These are phyloP conservation scores for Camptogramma bilineatum DNA, from an alignment of 2,888 invertebrate genomes.

Conservation along the genomic window DNA sequence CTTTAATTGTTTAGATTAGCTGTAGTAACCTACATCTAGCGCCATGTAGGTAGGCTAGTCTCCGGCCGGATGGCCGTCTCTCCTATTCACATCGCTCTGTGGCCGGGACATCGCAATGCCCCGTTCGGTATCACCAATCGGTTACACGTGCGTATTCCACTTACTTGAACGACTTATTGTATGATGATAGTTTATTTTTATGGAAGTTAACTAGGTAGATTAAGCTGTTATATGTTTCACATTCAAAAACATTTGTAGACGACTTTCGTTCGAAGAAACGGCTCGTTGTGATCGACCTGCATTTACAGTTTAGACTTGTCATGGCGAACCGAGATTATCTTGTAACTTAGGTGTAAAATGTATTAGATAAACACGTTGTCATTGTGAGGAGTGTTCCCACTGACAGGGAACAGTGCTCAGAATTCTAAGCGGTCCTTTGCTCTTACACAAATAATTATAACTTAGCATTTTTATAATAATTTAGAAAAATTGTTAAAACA, in stretches of 20 bases:
- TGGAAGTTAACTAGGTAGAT: conserved; percentile 83
- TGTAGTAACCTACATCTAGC: conserved; percentile 59
- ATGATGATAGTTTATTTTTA: conserved; percentile 83
- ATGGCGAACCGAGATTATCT: conserved; percentile 79
- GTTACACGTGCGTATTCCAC: conserved; percentile 70
- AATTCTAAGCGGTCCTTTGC: conserved; percentile 77
- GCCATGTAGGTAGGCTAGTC: conserved; percentile 48
- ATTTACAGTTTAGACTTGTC: conserved; percentile 79
- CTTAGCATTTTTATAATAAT: conserved; percentile 85
- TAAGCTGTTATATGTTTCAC: conserved; percentile 84
- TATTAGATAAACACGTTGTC: conserved; percentile 79
- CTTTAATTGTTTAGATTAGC: conserved; percentile 74
- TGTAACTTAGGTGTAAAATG: conserved; percentile 81
- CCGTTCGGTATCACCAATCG: conserved; percentile 50
- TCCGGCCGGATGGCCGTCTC: conserved; percentile 35
- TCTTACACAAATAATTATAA: conserved; percentile 84
- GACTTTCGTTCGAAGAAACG: conserved; percentile 63
- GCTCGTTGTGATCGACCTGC: conserved; percentile 75
- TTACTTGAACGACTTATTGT: conserved; percentile 76
- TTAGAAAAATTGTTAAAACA: conserved; percentile 82
- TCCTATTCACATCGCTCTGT: neutral
- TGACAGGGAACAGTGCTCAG: conserved; percentile 73
- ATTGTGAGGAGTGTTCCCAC: conserved; percentile 74
- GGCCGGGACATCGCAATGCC: conserved; percentile 35
- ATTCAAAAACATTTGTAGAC: conserved; percentile 68